Base-by-base conservation (phyloP, 2,113 vertebrate species). In the Maccullochella peelii region DNA sequence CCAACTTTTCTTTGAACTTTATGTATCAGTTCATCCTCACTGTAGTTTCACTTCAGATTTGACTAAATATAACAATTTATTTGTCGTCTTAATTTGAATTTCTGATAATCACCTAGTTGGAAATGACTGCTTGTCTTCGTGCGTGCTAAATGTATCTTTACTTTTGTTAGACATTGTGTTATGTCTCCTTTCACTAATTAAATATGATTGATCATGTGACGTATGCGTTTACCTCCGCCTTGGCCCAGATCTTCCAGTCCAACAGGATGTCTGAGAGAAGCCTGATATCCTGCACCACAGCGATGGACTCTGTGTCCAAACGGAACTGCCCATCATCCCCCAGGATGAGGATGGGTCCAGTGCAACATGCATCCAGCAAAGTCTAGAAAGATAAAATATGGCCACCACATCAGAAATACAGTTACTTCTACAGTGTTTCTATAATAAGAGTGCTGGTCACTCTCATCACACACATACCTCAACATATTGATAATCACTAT, bases 171-270 rank as follows among this genome's bases (percentile, higher is more conserved):
- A 36, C 30, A 21, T 1, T 23, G 5, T 42, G 18, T 23, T 65
- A 9, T 23, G 1, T 36, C 8, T 58, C 40, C 20, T 47, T 8
- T 54, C 21, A 36, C 16, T 49, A 15, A 9, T 42, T 6, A 42
- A 27, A 30, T 18, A 38, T 11, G 27, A 23, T n/a, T n/a, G 20
- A 63, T 44, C 16, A 8, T 65, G 25, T 49, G 55, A 57, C 40
- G 44, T 47, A 1, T 21, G 21, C 5, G 9, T 81, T 86, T 84
- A 92, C 88, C 89, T 93, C 89, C 6, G 93, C 97, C 89, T 97
- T 98, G 88, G 96, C 96, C 98, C 98, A 99, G 91, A 99, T 97
- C 93, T 98, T 99, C 98, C 98, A 99, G 94, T 99, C 98, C 86
- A 99, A 93, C 65, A 99, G 90, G 3, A 99, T 73, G 38, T 98